Evolutionary conservation across 2,888 invertebrate genomes (phyloP).

Genomic region (Caenorhabditis zanzibari): DNA sequence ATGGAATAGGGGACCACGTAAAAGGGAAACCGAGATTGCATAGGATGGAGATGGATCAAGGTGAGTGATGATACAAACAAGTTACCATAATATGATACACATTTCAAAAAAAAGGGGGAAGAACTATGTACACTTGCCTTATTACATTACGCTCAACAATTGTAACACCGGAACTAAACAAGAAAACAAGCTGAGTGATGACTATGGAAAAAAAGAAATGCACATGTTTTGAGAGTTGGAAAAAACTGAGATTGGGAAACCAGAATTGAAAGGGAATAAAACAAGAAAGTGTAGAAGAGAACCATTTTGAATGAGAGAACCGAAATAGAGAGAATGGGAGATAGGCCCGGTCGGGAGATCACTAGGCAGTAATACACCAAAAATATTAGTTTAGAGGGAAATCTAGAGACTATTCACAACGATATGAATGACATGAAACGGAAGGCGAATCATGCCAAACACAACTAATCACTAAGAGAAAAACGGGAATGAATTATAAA

Average conservation of each 20-base stretch:
- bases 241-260: conserved; percentile 61
- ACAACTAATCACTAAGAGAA: conserved; percentile 41
- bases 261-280: conserved; percentile 40
- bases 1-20: conserved; percentile 57
- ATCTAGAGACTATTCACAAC: conserved; percentile 61
- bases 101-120: conserved; percentile 37
- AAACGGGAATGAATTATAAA: conserved; percentile 36
- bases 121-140: conserved; percentile 49
- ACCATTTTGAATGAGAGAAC: conserved; percentile 51
- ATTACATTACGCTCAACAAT: conserved; percentile 62
- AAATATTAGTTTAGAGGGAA: conserved; percentile 26
- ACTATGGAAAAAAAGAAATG: conserved; percentile 41
- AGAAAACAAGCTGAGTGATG: conserved; percentile 25
- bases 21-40: conserved; percentile 57
- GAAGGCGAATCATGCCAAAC: conserved; percentile 24
- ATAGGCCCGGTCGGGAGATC: conserved; percentile 66
- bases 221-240: conserved; percentile 40
- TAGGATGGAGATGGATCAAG: conserved; percentile 38
- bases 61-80: conserved; percentile 39
- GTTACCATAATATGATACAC: conserved; percentile 59
- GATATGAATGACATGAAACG: conserved; percentile 30
- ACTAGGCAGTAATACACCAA: conserved; percentile 69
- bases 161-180: conserved; percentile 51
- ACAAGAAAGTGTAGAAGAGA: conserved; percentile 41
- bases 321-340: conserved; percentile 53